Conservation (phyloP, 2,797 vertebrate genomes). For the Mus caroli region DNA sequence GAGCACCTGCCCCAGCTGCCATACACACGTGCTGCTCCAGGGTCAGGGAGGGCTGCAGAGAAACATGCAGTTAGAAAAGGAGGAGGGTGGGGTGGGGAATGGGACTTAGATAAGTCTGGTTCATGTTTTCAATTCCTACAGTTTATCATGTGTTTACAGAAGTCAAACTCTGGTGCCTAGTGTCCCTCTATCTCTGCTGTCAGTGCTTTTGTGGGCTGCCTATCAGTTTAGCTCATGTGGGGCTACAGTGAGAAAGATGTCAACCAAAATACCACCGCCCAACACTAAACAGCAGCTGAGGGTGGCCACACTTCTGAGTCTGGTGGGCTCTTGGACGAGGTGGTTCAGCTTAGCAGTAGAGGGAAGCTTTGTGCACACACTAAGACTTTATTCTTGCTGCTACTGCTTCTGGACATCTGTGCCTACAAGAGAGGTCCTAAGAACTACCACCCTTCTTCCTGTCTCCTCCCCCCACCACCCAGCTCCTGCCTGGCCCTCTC, state of each 20-base stretch:
- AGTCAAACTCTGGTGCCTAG: neutral
- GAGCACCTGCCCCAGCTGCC: conserved; percentile 14
- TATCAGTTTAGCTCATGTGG: neutral
- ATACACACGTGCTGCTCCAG: conserved; percentile 60
- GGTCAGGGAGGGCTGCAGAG: conserved; percentile 77
- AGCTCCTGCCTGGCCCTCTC: too few relatives aligned
- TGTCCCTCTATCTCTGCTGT: neutral
- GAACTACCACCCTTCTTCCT: neutral
- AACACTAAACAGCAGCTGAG: neutral
- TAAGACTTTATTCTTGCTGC: neutral
- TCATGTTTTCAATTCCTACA: neutral
- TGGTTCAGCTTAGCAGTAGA: too few relatives aligned
- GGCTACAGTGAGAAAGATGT: neutral
- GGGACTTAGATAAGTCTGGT: neutral
- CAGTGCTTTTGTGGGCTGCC: neutral
- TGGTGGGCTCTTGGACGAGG: neutral
- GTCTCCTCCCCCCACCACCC: fast-evolving
- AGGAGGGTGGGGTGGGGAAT: neutral
- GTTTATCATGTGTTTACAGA: neutral
- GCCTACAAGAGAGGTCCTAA: neutral
- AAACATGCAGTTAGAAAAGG: conserved; percentile 7
- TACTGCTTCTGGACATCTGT: neutral
- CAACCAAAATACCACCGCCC: neutral
- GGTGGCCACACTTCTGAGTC: neutral
- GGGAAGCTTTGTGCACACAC: neutral